phyloP scores from a whole-genome alignment of 2,797 vertebrate genomes.

The Natrix natrix region DNA sequence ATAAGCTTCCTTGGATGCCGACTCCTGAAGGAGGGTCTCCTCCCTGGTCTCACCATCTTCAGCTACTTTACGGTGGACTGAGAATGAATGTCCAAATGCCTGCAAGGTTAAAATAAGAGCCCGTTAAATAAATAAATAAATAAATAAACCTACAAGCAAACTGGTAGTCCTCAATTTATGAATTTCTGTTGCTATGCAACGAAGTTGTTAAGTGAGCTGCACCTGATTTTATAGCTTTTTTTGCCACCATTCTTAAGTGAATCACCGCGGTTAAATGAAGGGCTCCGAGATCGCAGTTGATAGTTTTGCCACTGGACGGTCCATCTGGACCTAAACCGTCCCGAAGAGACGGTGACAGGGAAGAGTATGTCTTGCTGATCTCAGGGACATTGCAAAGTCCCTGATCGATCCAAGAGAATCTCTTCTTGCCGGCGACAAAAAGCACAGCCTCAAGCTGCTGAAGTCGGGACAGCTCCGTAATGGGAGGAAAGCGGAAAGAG shows the following conservation, averaged over 20 bases:
- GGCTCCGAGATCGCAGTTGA: too few species aligned
- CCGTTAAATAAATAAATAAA: neutral
- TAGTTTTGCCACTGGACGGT: too few species aligned
- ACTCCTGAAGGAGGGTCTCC: slow-evolving; percentile 93
- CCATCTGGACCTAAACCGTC: too few species aligned
- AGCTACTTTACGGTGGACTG: slow-evolving; percentile 93
- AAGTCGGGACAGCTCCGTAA: too few species aligned
- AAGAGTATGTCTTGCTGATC: too few species aligned
- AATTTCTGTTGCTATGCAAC: neutral
- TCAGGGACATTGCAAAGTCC: too few species aligned
- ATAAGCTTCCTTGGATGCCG: slow-evolving; percentile 93
- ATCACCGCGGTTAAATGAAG: neutral
- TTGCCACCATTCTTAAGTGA: neutral
- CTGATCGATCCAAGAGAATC: too few species aligned
- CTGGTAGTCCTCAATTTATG: neutral
- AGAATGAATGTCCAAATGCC: slow-evolving; percentile 97
- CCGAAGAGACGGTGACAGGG: too few species aligned
- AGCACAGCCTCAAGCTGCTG: too few species aligned
- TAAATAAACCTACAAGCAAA: neutral
- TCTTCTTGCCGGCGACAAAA: too few species aligned
- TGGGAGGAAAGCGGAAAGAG: too few species aligned
- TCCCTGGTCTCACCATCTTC: slow-evolving; percentile 95
- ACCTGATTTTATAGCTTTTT: neutral
- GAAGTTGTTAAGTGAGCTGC: neutral
- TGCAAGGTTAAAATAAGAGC: slow-evolving; percentile 61